These are phyloP conservation scores for Anastatus disparis DNA, from an alignment of 1,140 invertebrate genomes.

Conservation along the genomic window DNA sequence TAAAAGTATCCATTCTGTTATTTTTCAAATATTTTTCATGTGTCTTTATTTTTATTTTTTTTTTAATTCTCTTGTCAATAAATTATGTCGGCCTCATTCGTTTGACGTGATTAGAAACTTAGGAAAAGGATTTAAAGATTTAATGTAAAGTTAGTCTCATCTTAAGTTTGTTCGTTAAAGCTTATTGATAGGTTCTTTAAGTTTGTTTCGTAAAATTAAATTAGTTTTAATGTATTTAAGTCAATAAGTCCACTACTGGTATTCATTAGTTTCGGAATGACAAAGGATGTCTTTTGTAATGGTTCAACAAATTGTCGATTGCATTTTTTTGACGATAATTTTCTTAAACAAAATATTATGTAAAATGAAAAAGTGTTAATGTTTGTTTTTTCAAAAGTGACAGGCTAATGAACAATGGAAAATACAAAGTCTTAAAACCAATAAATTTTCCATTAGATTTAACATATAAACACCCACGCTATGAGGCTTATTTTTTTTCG, in stretches of 20 bases:
- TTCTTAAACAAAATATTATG: too few relatives aligned
- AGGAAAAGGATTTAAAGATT: neutral
- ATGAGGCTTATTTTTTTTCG: too few relatives aligned
- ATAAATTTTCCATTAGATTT: too few relatives aligned
- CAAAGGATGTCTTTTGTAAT: neutral
- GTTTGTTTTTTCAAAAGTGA: neutral
- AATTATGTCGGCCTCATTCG: too few relatives aligned
- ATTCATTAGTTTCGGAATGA: neutral
- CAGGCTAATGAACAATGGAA: neutral
- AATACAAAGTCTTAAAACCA: too few relatives aligned
- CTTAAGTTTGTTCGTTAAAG: neutral
- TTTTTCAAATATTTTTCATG: too few relatives aligned
- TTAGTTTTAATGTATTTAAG: neutral
- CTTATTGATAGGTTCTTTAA: constrained; percentile 4
- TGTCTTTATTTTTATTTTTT: too few relatives aligned
- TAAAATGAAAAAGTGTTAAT: neutral
- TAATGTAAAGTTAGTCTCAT: neutral
- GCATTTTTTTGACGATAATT: too few relatives aligned
- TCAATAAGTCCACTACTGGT: neutral
- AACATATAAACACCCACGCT: too few relatives aligned
- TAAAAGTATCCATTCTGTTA: too few relatives aligned
- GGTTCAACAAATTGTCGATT: too few relatives aligned
- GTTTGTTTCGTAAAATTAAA: neutral
- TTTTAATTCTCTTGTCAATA: too few relatives aligned
- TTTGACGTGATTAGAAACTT: constrained; percentile 7